Conservation (phyloP, 2,888 invertebrate genomes). For the Pristionchus entomophagus region DNA sequence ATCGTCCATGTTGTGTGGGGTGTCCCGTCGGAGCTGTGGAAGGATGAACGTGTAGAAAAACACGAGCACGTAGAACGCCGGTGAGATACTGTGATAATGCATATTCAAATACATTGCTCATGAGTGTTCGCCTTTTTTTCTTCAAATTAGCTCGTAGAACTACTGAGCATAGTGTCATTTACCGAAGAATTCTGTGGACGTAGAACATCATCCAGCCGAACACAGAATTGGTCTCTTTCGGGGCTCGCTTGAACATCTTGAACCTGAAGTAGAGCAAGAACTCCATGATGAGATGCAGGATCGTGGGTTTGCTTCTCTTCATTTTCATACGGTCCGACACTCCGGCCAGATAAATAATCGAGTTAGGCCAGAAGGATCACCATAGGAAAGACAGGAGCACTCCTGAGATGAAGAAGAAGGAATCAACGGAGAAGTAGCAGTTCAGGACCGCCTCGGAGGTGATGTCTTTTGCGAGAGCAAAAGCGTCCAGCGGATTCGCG, state of each 20-base stretch:
- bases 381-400: too few species aligned
- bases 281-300: too few species aligned
- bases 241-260: slow-evolving; percentile 49
- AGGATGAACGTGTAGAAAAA: background rate
- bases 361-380: too few species aligned
- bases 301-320: too few species aligned
- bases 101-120: too few species aligned
- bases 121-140: background rate
- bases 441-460: slow-evolving; percentile 54
- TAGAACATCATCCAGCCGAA: slow-evolving; percentile 54
- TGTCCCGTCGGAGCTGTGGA: background rate
- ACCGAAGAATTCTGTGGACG: slow-evolving; percentile 54
- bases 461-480: slow-evolving; percentile 34
- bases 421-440: slow-evolving; percentile 58
- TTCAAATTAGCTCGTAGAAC: background rate
- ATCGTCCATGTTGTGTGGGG: background rate
- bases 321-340: too few species aligned
- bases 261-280: slow-evolving; percentile 49
- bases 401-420: too few species aligned
- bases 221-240: slow-evolving; percentile 36
- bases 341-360: too few species aligned
- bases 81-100: background rate
- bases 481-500: slow-evolving; percentile 50
- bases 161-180: too few species aligned
- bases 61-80: background rate